Percentiles rank a stretch among this genome's conserved stretches.
phyloP scores from a whole-genome alignment of 2,113 vertebrate species.

The Engraulis encrasicolus region DNA sequence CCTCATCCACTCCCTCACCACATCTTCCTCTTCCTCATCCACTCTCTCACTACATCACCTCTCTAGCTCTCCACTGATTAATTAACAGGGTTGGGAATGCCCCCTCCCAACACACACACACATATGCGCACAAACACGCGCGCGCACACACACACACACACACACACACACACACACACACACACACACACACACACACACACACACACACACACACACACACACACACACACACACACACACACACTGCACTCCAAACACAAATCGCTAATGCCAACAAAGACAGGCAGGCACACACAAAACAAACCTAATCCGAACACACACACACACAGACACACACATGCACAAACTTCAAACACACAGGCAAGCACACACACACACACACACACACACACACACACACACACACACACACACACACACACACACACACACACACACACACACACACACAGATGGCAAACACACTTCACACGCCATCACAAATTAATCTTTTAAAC shows the following conservation, averaged over 20 bases:
- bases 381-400: background rate
- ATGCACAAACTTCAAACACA: too few species aligned
- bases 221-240: too few species aligned
- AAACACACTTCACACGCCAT: slow-evolving; percentile 65
- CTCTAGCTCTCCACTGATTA: slow-evolving; percentile 58
- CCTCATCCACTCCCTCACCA: background rate
- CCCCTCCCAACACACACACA: slow-evolving; percentile 33
- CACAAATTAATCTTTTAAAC: slow-evolving; percentile 73
- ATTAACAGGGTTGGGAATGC: slow-evolving; percentile 67
- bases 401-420: slow-evolving; percentile 5
- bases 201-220: slow-evolving; percentile 37
- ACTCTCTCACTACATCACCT: too few species aligned
- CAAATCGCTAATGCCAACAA: too few species aligned
- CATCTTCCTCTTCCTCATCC: background rate
- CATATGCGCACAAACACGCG: too few species aligned
- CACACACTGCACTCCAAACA: too few species aligned
- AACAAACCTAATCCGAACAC: too few species aligned
- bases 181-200: too few species aligned
- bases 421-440: too few species aligned
- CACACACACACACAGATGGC: slow-evolving; percentile 54
- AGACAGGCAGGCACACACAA: too few species aligned
- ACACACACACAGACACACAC: slow-evolving; percentile 55
- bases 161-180: too few species aligned
- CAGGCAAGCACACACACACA: too few species aligned
- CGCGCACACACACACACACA: slow-evolving; percentile 64